Base-by-base conservation (phyloP, 1,140 invertebrate species). In the Caligus rogercresseyi region DNA sequence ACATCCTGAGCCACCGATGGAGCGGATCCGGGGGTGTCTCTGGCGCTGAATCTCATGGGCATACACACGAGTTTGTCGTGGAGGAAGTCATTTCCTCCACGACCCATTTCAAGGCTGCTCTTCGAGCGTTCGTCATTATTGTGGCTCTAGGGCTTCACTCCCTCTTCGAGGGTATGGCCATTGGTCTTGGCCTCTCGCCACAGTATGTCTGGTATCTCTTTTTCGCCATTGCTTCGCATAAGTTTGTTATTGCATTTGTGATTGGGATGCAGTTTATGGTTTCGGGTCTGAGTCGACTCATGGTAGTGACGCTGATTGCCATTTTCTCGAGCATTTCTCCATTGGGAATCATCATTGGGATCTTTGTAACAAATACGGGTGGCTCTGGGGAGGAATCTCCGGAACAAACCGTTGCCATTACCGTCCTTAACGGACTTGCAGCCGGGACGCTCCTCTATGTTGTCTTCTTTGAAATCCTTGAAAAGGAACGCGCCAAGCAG, bases 381-480 rank as follows among this genome's bases (percentile, higher is more conserved):
- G 31, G n/a, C n/a, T 24, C 54, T 4, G 61, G 53, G 0, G 23
- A 59, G 3, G 57, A 60, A 31, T 24, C 23, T 18, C 23, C 72
- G n/a, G 69, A 79, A 14, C 78, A 79, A 67, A 78, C 79, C 62
- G 70, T 72, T 21, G 74, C 79, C 19, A 75, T 80, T 57, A 72
- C 77, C 3, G 73, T 89, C 2, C 74, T 89, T 0, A 86, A 90
- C 69, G 87, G 86, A 7, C 79, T 90, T 73, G 87, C 87, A 0
- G 85, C 85, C 52, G 88, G 88, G 18, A 91, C 88, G 0, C 76
- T 92, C 13, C 77, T 91, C 0, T 91, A 90, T 70, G 87, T 92
- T 26, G 86, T 89, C 1, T 91, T 91, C 78, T 90, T 91, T 71
- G 88, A 91, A 74, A 86, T 92, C 23, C 77, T 90, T 55, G 84